Evolutionary conservation across 2,888 invertebrate genomes (phyloP).

Genomic region (Pteria penguin): DNA sequence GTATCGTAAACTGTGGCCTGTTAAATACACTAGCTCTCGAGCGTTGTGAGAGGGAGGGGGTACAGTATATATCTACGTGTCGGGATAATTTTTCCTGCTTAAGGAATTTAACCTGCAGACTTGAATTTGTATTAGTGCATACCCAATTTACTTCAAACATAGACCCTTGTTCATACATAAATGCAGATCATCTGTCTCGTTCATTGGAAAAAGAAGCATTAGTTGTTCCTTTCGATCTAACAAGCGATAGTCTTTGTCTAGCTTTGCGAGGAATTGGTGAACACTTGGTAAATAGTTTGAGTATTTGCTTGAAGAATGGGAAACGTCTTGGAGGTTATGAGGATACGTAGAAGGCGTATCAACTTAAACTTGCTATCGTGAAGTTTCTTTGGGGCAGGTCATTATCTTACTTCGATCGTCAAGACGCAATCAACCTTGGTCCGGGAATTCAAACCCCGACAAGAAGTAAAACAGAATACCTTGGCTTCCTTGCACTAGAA

Average conservation of each 20-base stretch:
- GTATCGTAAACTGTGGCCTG: conserved; percentile 5
- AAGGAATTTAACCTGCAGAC: neutral
- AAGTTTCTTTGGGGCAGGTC: conserved; percentile 11
- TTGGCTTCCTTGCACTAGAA: conserved; percentile 1
- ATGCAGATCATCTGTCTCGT: neutral
- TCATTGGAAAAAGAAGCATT: neutral
- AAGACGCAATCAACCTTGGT: neutral
- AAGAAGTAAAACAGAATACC: conserved; percentile 11
- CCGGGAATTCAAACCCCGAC: neutral
- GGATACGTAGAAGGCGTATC: neutral
- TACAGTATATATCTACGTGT: neutral
- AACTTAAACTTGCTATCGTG: neutral
- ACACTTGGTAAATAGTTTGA: neutral
- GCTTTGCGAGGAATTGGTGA: neutral
- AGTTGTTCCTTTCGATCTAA: conserved; percentile 1
- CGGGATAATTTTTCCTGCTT: neutral
- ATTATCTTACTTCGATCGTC: neutral
- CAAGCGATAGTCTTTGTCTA: neutral
- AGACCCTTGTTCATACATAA: neutral
- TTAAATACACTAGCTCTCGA: neutral
- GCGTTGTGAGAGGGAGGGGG: conserved; percentile 3
- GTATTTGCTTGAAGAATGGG: neutral
- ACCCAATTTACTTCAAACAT: neutral
- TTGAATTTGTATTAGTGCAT: conserved; percentile 4
- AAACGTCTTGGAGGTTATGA: neutral